These are phyloP conservation scores for Aelia acuminata DNA, from an alignment of 2,888 invertebrate species.

Conservation along the genomic window DNA sequence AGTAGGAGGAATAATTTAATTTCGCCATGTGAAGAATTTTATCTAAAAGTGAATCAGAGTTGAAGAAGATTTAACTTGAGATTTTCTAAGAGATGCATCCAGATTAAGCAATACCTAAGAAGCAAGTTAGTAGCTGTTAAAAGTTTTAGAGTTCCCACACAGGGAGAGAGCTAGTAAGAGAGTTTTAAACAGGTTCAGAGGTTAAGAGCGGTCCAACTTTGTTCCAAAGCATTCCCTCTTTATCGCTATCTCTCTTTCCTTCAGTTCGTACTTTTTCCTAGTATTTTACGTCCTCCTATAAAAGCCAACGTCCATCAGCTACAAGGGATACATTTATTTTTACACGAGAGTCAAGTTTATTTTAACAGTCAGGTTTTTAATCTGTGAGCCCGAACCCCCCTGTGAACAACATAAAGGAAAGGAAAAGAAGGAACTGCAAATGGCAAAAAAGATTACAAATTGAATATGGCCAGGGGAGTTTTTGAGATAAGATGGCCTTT, in stretches of 20 bases:
- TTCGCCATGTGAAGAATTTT: not conserved
- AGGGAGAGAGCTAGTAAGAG: not conserved
- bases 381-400: not conserved
- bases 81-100: not conserved
- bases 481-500: conserved; percentile 38
- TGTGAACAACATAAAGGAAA: conserved; percentile 11
- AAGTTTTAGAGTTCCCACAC: not conserved
- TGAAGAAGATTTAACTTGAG: not conserved
- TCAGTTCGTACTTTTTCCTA: not conserved
- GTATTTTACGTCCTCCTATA: conserved; percentile 21
- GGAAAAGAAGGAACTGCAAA: conserved; percentile 24
- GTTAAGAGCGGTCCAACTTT: conserved; percentile 1
- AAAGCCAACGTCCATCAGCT: conserved; percentile 1
- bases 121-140: not conserved
- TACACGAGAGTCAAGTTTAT: not conserved
- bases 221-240: not conserved
- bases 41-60: not conserved
- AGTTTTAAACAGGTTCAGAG: conserved; percentile 21
- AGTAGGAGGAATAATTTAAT: not conserved
- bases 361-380: not conserved
- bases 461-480: conserved; percentile 26
- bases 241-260: conserved; percentile 28
- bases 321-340: not conserved
- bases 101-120: not conserved
- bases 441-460: conserved; percentile 38